Base-by-base conservation (phyloP, 2,113 vertebrate genomes). In the Cinclus mexicanus region DNA sequence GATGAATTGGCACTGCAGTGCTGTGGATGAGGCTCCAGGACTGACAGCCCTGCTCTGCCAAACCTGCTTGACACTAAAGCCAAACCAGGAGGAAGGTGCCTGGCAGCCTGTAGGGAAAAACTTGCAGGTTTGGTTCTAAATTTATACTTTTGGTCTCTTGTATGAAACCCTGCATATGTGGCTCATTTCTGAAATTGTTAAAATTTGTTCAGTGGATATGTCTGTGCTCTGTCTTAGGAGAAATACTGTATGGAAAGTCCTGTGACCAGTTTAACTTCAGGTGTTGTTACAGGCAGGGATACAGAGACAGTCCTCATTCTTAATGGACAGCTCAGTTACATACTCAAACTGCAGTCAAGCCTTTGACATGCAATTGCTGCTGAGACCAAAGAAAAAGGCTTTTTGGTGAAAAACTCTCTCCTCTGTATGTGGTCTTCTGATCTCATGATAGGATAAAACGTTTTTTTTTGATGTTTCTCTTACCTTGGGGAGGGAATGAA, bases 91-190 rank as follows among this genome's bases (percentile, higher is more conserved):
- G 52, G 11, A 71, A 21, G 6, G 11, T 65, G 25, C 35, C 20
- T 49, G 70, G 12, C 75, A 92, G 55, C 24, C 64, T 3, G 0
- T 12, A 63, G 26, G 49, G 41, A 86, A 17, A 0, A 0, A n/a
- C 15, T 69, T 83, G 10, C 22, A 61, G 20, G 16, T 52, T 68
- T 3, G 3, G 6, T 76, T 88, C 83, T 72, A 61, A 46, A 17
- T 69, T 29, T 57, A 10, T 7, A 7, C 18, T 12, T 88, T 86
- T 29, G 33, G 15, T 31, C 5, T 80, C 6, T 70, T 83, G 28
- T 41, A 33, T 65, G 14, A 70, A 83, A 57, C 31, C 24, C 22
- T 57, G 46, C n/a, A 8, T 20, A 15, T 31, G 11, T 79, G 33
- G 31, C n/a, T 77, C 52, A 63, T 42, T 78, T 75, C 35, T 75